Base-by-base conservation (phyloP, 1,140 invertebrate genomes). In the Plutomurus gul region DNA sequence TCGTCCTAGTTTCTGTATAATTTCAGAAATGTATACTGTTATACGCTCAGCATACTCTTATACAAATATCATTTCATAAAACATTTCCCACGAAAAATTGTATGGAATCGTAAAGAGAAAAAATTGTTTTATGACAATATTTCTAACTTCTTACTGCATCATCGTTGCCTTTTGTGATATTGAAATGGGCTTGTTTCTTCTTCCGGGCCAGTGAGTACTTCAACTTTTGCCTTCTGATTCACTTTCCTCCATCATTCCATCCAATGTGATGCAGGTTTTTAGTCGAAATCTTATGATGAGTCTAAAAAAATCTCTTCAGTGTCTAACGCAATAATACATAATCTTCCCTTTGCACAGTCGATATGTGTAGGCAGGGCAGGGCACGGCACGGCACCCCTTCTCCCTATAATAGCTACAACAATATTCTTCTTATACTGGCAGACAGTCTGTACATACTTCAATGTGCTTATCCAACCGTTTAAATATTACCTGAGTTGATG, bases 111-210 rank as follows among this genome's bases (percentile, higher is more conserved):
- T 20, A 72, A 40, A 72, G 6, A 18, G n/a, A 71, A 72, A 72
- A 72, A 72, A 72, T 72, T 65, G 56, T 65, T 65, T 65, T 72
- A 72, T 40, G 36, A 72, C 70, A 72, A 39, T 72, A 43, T 72
- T 40, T 72, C 70, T 43, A 72, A 72, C 39, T 72, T 72, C 70
- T 39, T 72, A 72, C 70, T 72, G 18, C 70, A 40, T 33, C 56
- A 65, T 65, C 10, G 10, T 65, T 33, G 56, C 56, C 56, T 33
- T 33, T 33, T 33, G 47, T 65, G 56, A 65, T 33, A 33, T 65
- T 65, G 25, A 33, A 30, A 65, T n/a, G 11, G 25, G 56, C 56
- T 65, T 33, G 56, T 65, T 33, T 65, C 56, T 65, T 65, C 56
- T 65, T 65, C 56, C 56, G 56, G 56, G 47, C 47, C 47, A 51